Percentiles rank a stretch among this genome's conserved stretches.
These are phyloP conservation scores for Chrysopa pallens DNA, from an alignment of 1,140 invertebrate species.

Conservation along the genomic window DNA sequence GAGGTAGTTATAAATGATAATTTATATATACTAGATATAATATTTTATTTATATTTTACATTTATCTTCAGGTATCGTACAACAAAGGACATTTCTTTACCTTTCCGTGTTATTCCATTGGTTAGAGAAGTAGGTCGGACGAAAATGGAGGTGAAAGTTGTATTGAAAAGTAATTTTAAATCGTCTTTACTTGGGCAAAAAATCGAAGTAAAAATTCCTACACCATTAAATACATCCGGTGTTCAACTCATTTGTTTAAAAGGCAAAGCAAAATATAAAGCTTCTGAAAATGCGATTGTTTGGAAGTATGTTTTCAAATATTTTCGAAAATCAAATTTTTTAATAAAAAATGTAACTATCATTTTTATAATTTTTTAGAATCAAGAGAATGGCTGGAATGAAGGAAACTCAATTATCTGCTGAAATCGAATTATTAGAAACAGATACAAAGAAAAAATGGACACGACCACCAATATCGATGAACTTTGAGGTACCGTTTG, in stretches of 20 bases:
- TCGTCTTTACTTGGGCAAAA: conserved; percentile 95
- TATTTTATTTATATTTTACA: conserved; percentile 1
- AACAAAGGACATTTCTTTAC: conserved; percentile 98
- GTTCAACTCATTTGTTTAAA: conserved; percentile 98
- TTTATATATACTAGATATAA: not conserved
- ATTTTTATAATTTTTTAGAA: conserved; percentile 32
- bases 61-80: conserved; percentile 70
- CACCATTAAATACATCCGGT: conserved; percentile 95
- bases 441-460: conserved; percentile 99
- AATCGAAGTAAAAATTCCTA: conserved; percentile 98
- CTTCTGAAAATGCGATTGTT: conserved; percentile 98
- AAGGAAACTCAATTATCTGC: conserved; percentile 99
- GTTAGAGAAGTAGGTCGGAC: conserved; percentile 95
- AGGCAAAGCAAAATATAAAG: conserved; percentile 99
- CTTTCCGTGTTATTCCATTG: conserved; percentile 96
- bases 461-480: conserved; percentile 99
- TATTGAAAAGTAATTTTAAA: conserved; percentile 99
- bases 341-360: conserved; percentile 4
- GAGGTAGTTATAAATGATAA: conserved; percentile 41
- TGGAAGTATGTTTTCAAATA: conserved; percentile 74
- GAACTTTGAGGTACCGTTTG: conserved; percentile 98
- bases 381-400: conserved; percentile 99
- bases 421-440: conserved; percentile 97
- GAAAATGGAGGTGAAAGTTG: conserved; percentile 99
- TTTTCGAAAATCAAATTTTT: not conserved